Percentiles rank a stretch among this genome's conserved stretches.
Evolutionary conservation across 2,888 invertebrate genomes (phyloP).

Genomic region (Hirtodrosophila histrioides): DNA sequence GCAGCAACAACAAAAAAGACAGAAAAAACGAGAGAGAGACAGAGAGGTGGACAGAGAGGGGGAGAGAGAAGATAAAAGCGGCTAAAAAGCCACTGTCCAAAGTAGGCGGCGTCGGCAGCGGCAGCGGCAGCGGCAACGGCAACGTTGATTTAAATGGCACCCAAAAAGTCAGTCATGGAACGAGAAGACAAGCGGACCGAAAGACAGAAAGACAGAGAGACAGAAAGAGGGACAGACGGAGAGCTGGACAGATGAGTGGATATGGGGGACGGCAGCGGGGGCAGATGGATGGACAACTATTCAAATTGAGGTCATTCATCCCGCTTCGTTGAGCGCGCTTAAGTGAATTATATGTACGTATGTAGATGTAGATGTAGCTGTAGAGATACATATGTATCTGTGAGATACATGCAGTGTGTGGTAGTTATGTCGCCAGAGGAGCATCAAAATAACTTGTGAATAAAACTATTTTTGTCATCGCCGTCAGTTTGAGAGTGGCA

Average conservation of each 20-base stretch:
- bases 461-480: conserved; percentile 52
- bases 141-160: conserved; percentile 77
- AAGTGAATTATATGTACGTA: conserved; percentile 76
- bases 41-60: too few species aligned
- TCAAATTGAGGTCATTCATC: conserved; percentile 81
- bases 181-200: conserved; percentile 46
- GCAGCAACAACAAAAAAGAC: conserved; percentile 17
- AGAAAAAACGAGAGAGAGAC: conserved; percentile 18
- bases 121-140: conserved; percentile 45
- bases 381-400: conserved; percentile 29
- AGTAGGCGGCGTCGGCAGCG: conserved; percentile 63
- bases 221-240: neutral
- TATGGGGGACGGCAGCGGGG: conserved; percentile 4
- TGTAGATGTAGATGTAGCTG: conserved; percentile 16
- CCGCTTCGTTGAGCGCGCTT: conserved; percentile 81
- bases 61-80: conserved; percentile 42
- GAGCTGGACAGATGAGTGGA: conserved; percentile 2
- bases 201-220: conserved; percentile 1
- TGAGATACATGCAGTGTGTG: conserved; percentile 37
- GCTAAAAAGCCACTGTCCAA: conserved; percentile 56
- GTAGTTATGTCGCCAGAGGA: conserved; percentile 42
- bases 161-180: conserved; percentile 65
- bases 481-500: conserved; percentile 4
- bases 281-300: conserved; percentile 68
- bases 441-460: conserved; percentile 17